Percentiles rank a stretch among this genome's conserved stretches.
phyloP scores from a whole-genome alignment of 2,113 vertebrate species.

The Gila orcuttii region DNA sequence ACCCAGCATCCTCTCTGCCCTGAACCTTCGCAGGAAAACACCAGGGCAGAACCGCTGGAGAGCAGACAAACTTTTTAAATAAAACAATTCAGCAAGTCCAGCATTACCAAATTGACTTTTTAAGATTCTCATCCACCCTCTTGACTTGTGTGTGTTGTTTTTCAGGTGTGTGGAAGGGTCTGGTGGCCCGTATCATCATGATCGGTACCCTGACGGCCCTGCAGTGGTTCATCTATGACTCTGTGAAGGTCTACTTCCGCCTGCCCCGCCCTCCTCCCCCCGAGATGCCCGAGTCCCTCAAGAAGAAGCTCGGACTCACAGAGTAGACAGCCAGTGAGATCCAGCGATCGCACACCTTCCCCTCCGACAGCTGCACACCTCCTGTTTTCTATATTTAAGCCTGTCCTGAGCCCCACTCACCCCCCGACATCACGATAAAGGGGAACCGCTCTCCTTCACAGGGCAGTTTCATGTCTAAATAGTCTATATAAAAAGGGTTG shows the following conservation, averaged over 20 bases:
- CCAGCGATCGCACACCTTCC: constrained; percentile 6
- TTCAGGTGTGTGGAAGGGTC: constrained; percentile 97
- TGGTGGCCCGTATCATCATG: constrained; percentile 98
- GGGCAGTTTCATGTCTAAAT: constrained; percentile 28
- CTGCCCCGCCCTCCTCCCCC: constrained; percentile 97
- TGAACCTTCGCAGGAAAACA: constrained; percentile 48
- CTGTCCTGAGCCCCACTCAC: constrained; percentile 26
- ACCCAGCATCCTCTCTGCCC: constrained; percentile 66
- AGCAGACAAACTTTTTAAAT: constrained; percentile 72
- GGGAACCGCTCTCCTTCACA: constrained; percentile 13
- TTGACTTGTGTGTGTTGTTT: not conserved
- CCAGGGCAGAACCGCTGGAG: constrained; percentile 77
- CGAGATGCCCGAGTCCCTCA: constrained; percentile 98
- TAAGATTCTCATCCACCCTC: not conserved
- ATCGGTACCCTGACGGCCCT: constrained; percentile 98
- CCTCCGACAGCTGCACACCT: not conserved
- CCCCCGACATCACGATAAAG: constrained; percentile 32
- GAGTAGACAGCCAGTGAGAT: constrained; percentile 73
- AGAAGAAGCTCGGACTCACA: constrained; percentile 95
- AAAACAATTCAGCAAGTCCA: too few species aligned
- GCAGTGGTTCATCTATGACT: constrained; percentile 99
- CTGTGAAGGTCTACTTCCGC: constrained; percentile 98
- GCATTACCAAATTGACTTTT: not conserved
- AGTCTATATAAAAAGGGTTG: constrained; percentile 22
- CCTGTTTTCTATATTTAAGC: constrained; percentile 62